Evolutionary conservation across 2,888 invertebrate species (phyloP).

Genomic region (Cryptophagus acutangulus): DNA sequence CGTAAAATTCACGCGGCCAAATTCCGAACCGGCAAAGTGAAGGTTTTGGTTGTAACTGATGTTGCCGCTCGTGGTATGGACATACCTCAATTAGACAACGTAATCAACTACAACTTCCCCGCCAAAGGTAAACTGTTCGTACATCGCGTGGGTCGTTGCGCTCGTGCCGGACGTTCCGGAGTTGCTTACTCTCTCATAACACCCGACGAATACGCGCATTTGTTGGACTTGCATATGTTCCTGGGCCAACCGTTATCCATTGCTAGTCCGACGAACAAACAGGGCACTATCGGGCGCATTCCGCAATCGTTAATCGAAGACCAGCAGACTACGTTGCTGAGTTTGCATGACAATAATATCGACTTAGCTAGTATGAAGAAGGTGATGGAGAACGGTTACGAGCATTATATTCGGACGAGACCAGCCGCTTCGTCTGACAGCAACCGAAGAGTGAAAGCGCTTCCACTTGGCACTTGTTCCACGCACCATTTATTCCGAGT

Average conservation of each 20-base stretch:
- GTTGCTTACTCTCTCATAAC: constrained; percentile 86
- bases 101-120: constrained; percentile 96
- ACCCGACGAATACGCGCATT: constrained; percentile 86
- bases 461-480: constrained; percentile 53
- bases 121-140: constrained; percentile 96
- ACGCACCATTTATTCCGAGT: constrained; percentile 61
- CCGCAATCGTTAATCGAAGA: constrained; percentile 81
- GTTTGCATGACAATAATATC: constrained; percentile 65
- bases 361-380: constrained; percentile 70
- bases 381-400: constrained; percentile 83
- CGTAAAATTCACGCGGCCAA: constrained; percentile 92
- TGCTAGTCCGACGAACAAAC: constrained; percentile 43
- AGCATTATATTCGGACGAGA: constrained; percentile 82
- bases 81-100: constrained; percentile 91
- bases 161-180: constrained; percentile 89
- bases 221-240: constrained; percentile 93
- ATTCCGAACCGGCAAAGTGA: constrained; percentile 75
- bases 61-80: constrained; percentile 97
- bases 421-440: constrained; percentile 87
- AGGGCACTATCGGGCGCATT: constrained; percentile 70
- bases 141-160: constrained; percentile 98
- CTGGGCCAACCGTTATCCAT: constrained; percentile 71
- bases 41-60: constrained; percentile 91
- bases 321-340: constrained; percentile 69
- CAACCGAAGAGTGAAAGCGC: constrained; percentile 75